phyloP scores from a whole-genome alignment of 2,888 invertebrate species.

The Epinotia brunnichana region DNA sequence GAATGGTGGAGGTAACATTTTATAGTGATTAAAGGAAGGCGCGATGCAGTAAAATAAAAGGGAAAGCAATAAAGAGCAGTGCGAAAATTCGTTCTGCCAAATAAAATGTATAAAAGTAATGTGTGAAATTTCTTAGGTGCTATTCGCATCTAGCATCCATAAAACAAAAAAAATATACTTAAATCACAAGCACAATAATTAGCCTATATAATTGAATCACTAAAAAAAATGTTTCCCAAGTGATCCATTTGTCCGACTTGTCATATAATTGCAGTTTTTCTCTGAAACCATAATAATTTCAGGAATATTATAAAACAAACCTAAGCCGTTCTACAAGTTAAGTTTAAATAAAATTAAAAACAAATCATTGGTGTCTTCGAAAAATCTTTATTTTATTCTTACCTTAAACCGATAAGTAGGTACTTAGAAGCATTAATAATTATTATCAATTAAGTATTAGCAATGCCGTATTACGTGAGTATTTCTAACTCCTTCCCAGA shows the following conservation, averaged over 20 bases:
- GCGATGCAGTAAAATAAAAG: conserved; percentile 22
- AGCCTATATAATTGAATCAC: too few relatives aligned
- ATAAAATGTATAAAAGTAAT: neutral
- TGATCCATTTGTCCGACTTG: too few relatives aligned
- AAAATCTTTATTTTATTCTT: too few relatives aligned
- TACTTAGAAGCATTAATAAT: neutral
- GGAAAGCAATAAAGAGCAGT: neutral
- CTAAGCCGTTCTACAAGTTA: too few relatives aligned
- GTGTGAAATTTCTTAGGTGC: neutral
- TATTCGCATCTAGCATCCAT: neutral
- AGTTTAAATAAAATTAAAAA: too few relatives aligned
- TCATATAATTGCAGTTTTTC: too few relatives aligned
- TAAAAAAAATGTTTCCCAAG: too few relatives aligned
- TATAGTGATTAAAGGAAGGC: conserved; percentile 25
- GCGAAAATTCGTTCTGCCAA: conserved; percentile 10
- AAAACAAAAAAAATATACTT: neutral
- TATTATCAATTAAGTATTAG: neutral
- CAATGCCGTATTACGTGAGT: neutral
- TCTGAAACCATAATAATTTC: too few relatives aligned
- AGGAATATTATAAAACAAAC: too few relatives aligned
- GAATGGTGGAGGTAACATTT: conserved; percentile 9
- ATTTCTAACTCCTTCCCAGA: conserved; percentile 15
- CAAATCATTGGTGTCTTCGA: too few relatives aligned
- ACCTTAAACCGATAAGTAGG: neutral
- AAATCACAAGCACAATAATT: too few relatives aligned